A percentile compares a stretch with the other conserved stretches of the same genome.
Conservation (phyloP, 1,140 invertebrate genomes). For the Anastrepha ludens region DNA sequence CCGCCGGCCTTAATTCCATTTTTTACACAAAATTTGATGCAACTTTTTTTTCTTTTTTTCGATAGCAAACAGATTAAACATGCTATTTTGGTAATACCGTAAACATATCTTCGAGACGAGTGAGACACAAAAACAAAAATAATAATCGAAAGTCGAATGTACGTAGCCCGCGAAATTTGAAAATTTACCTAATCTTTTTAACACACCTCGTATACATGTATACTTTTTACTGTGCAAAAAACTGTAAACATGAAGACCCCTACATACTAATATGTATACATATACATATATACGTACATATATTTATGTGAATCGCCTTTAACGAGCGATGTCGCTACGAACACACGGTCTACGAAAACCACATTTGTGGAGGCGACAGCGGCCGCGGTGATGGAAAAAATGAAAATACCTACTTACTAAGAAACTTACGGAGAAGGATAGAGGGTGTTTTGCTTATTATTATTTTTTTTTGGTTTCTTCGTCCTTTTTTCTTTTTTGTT, state of each 20-base stretch:
- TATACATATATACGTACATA: background rate
- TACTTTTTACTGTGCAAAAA: background rate
- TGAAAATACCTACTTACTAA: background rate
- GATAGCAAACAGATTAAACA: too few species aligned
- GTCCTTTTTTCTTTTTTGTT: slow-evolving; percentile 14
- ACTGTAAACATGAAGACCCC: background rate
- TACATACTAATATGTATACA: background rate
- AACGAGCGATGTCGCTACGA: background rate
- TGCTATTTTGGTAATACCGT: too few species aligned
- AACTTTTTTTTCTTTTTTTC: too few species aligned
- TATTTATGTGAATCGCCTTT: slow-evolving; percentile 28
- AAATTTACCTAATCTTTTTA: too few species aligned
- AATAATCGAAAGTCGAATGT: too few species aligned
- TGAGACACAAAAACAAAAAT: too few species aligned
- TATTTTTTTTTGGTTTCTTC: background rate
- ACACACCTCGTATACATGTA: too few species aligned
- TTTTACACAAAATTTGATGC: too few species aligned
- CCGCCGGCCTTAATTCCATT: too few species aligned
- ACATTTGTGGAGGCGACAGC: background rate
- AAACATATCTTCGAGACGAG: too few species aligned
- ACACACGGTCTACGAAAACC: slow-evolving; percentile 14
- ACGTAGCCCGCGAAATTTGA: too few species aligned
- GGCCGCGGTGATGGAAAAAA: background rate
- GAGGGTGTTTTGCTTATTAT: slow-evolving; percentile 18
- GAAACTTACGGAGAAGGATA: background rate